Evolutionary conservation across 1,140 invertebrate genomes (phyloP).

Genomic region (Apis cerana): DNA sequence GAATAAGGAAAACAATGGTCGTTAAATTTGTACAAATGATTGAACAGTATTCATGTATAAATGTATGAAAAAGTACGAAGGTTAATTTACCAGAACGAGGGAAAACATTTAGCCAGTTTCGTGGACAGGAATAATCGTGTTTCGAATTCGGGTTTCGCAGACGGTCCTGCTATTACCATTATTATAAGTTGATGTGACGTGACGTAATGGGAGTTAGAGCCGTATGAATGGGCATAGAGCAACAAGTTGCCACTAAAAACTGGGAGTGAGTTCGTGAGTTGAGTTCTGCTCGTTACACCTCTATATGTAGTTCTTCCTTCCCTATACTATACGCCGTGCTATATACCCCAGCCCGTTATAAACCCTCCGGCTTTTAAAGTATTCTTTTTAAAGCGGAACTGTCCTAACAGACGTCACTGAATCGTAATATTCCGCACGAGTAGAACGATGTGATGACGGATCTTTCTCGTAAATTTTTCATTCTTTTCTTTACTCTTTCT

Average conservation of each 20-base stretch:
- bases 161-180: conserved; percentile 76
- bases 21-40: neutral
- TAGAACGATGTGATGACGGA: conserved; percentile 24
- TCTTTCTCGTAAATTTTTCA: conserved; percentile 3
- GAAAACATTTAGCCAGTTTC: conserved; percentile 55
- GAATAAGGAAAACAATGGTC: neutral
- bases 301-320: conserved; percentile 82
- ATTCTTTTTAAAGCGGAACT: conserved; percentile 82
- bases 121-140: conserved; percentile 70
- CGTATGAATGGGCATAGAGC: conserved; percentile 81
- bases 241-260: conserved; percentile 82
- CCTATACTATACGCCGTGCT: conserved; percentile 79
- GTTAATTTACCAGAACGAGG: conserved; percentile 30
- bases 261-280: conserved; percentile 82
- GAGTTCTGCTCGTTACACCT: conserved; percentile 82
- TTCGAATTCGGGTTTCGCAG: conserved; percentile 76
- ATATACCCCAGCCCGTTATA: conserved; percentile 78
- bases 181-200: conserved; percentile 82
- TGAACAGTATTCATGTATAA: neutral
- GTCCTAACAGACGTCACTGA: conserved; percentile 78
- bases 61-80: conserved; percentile 11
- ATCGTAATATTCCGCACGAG: conserved; percentile 74
- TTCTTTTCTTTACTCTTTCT: neutral
- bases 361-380: conserved; percentile 82
- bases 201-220: conserved; percentile 81